phyloP scores from a whole-genome alignment of 2,797 vertebrate species.

The Tragelaphus oryx region DNA sequence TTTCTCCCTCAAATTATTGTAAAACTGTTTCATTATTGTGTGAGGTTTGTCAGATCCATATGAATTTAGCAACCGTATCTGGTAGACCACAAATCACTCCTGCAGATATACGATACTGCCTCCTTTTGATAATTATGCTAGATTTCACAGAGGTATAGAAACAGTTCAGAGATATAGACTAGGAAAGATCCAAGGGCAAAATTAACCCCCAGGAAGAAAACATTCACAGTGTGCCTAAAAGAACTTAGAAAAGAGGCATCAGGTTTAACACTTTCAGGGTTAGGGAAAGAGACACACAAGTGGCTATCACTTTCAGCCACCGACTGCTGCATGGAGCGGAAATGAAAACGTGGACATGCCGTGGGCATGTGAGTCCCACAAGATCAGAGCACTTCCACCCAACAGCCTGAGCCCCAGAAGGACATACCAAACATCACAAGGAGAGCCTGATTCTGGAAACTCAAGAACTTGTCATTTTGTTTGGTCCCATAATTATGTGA shows the following conservation, averaged over 20 bases:
- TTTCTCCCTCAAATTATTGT: neutral
- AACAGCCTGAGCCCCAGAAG: neutral
- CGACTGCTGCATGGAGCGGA: neutral
- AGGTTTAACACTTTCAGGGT: neutral
- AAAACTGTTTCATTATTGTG: neutral
- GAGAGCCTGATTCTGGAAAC: neutral
- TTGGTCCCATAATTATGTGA: slow-evolving; percentile 1
- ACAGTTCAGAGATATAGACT: neutral
- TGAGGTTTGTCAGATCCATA: neutral
- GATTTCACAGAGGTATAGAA: neutral
- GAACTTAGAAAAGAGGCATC: neutral
- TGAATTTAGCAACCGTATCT: neutral
- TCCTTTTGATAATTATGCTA: neutral
- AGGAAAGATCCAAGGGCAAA: neutral
- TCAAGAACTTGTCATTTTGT: neutral
- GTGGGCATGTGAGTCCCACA: accelerated
- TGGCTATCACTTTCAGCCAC: neutral
- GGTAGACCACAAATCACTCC: neutral
- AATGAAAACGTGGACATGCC: neutral
- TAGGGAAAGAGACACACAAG: neutral
- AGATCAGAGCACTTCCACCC: neutral
- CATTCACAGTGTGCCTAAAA: neutral
- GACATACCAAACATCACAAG: neutral
- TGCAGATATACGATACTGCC: neutral
- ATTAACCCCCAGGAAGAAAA: neutral